A percentile compares a stretch with the other conserved stretches of the same genome.
Evolutionary conservation across 1,140 invertebrate genomes (phyloP).

Genomic region (Eulimnadia texana): DNA sequence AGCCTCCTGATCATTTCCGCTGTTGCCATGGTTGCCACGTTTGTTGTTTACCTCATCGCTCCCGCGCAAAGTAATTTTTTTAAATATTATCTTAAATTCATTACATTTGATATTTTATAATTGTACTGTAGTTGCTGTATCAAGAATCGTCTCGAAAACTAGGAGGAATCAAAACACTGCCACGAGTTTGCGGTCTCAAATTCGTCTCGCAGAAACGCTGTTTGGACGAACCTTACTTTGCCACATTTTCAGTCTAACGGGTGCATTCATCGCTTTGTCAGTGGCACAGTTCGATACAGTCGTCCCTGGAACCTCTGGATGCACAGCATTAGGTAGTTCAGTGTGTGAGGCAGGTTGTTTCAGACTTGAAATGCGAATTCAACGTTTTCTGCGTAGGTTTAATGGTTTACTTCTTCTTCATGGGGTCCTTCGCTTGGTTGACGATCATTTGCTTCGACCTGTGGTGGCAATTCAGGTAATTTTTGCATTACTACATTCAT

Average conservation of each 20-base stretch:
- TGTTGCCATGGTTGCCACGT: constrained; percentile 5
- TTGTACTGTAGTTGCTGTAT: background rate
- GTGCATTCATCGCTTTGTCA: background rate
- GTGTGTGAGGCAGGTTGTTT: background rate
- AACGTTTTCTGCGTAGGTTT: background rate
- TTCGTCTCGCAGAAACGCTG: constrained; percentile 2
- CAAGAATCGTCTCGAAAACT: background rate
- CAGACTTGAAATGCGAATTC: background rate
- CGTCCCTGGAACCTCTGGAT: background rate
- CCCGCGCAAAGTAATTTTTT: constrained; percentile 7
- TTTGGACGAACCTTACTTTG: constrained; percentile 3
- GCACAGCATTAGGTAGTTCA: background rate
- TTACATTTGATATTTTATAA: background rate
- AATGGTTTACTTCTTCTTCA: constrained; percentile 1
- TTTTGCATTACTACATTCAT: background rate
- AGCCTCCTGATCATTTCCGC: constrained; percentile 7
- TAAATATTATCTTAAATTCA: background rate
- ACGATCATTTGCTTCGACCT: constrained; percentile 10
- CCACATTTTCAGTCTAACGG: constrained; percentile 3
- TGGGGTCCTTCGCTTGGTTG: background rate
- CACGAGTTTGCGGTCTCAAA: background rate
- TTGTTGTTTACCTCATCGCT: constrained; percentile 5
- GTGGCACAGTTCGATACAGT: background rate
- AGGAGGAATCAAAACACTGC: background rate
- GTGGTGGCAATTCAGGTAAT: constrained; percentile 13